Base-by-base conservation (phyloP, 2,797 vertebrate genomes). In the Falco peregrinus region DNA sequence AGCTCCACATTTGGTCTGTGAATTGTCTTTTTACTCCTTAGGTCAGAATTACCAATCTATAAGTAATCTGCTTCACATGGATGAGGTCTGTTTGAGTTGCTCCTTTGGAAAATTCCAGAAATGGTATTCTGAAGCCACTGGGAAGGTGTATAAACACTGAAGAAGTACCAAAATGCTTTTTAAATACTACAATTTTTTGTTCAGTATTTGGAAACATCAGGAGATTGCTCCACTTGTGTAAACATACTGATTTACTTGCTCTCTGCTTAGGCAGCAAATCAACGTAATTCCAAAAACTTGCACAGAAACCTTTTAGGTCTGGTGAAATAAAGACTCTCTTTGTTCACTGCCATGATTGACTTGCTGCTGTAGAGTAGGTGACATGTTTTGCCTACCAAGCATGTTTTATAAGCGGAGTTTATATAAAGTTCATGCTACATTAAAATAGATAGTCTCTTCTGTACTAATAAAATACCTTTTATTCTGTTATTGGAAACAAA, bases 321-420 rank as follows among this genome's bases (percentile, higher is more conserved):
- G 84, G 37, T 68, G 92, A 43, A 96, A 95, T 94, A 95, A 94
- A 97, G 94, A 25, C 25, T 10, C 70, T 57, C 95, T 96, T 95
- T 96, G 95, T 96, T 96, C 68, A 1, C 33, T 61, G 96, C 86
- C 6, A 0, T 95, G 96, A 95, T 87, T 95, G 94, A 89, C 94
- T 97, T 9, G 8, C 75, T 93, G 86, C 90, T 94, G 81, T 39
- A 64, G 67, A 89, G 85, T 68, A 90, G 91, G 96, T 95, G 93
- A 96, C 96, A 96, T 85, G 92, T 92, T 96, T 92, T 96, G 93
- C 95, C 95, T 97, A 95, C 96, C 92, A 95, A 96, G 95, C 75
- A 77, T 93, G 93, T 96, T 95, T 95, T 78, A 65, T 87, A 78
- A 95, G 81, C 90, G 73, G 89, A 85, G 95, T 96, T 96, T 95